Evolutionary conservation across 2,797 vertebrate species (phyloP).

Genomic region (Sebastes jordani): DNA sequence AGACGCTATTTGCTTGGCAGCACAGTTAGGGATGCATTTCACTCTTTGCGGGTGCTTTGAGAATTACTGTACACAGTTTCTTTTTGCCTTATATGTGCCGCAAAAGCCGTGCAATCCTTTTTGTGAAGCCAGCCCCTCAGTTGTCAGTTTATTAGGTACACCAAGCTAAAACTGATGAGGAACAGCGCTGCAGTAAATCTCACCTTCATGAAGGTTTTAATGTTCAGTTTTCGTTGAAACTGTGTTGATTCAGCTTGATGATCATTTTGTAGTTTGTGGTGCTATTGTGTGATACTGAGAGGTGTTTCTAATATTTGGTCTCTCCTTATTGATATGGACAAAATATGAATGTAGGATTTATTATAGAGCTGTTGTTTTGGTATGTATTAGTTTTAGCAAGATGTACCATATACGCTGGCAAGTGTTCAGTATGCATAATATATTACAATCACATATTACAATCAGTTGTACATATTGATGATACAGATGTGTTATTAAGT

Average conservation of each 20-base stretch:
- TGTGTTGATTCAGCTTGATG: too few species aligned
- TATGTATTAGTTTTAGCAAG: background rate
- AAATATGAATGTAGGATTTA: background rate
- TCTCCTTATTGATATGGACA: background rate
- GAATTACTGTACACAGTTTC: background rate
- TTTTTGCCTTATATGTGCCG: background rate
- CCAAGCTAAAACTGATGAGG: too few species aligned
- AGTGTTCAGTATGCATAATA: background rate
- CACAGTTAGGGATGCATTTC: background rate
- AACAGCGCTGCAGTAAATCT: too few species aligned
- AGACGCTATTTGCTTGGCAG: too few species aligned
- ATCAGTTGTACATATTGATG: background rate
- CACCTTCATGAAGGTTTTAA: too few species aligned
- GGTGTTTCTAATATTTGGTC: background rate
- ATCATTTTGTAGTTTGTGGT: background rate
- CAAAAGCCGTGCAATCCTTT: background rate
- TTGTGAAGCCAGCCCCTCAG: background rate
- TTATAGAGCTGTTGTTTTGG: background rate
- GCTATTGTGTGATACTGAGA: background rate
- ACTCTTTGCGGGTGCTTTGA: background rate
- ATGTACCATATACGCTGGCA: background rate
- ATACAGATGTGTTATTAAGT: background rate
- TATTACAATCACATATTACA: background rate
- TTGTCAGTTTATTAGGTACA: background rate
- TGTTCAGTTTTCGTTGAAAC: too few species aligned